phyloP scores from a whole-genome alignment of 2,888 invertebrate species.

The Napeogenes inachia region DNA sequence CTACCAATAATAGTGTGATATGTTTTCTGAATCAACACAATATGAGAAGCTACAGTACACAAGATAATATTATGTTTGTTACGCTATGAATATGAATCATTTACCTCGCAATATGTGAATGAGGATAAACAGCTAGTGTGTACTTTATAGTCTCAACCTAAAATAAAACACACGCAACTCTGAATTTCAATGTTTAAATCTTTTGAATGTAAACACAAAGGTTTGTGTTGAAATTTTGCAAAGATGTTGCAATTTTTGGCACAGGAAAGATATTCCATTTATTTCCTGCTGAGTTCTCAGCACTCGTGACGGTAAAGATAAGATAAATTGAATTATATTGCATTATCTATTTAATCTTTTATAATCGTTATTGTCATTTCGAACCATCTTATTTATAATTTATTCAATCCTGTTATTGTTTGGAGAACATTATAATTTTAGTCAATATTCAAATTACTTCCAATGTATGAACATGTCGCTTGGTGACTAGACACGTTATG shows the following conservation, averaged over 20 bases:
- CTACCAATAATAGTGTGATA: too few species aligned
- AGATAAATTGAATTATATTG: background rate
- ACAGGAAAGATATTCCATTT: conserved; percentile 13
- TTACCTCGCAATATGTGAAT: conserved; percentile 24
- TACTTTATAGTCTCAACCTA: conserved; percentile 21
- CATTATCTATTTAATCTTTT: background rate
- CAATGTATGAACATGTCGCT: too few species aligned
- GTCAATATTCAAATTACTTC: too few species aligned
- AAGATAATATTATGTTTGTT: conserved; percentile 13
- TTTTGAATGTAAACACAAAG: conserved; percentile 9
- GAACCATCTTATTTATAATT: too few species aligned
- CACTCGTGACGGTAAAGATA: conserved; percentile 4
- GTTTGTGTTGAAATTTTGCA: conserved; percentile 13
- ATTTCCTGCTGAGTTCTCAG: conserved; percentile 15
- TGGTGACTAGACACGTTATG: too few species aligned
- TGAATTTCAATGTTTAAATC: conserved; percentile 15
- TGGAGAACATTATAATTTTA: too few species aligned
- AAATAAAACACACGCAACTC: conserved; percentile 22
- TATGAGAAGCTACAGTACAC: background rate
- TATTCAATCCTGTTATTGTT: too few species aligned
- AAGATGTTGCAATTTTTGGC: conserved; percentile 18
- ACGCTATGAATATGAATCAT: conserved; percentile 25
- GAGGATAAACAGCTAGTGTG: conserved; percentile 29
- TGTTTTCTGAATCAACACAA: too few species aligned
- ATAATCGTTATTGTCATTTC: background rate